Percentiles rank a stretch among this genome's conserved stretches.
Evolutionary conservation across 1,140 invertebrate genomes (phyloP).

Genomic region (Harlomillsia oculata): DNA sequence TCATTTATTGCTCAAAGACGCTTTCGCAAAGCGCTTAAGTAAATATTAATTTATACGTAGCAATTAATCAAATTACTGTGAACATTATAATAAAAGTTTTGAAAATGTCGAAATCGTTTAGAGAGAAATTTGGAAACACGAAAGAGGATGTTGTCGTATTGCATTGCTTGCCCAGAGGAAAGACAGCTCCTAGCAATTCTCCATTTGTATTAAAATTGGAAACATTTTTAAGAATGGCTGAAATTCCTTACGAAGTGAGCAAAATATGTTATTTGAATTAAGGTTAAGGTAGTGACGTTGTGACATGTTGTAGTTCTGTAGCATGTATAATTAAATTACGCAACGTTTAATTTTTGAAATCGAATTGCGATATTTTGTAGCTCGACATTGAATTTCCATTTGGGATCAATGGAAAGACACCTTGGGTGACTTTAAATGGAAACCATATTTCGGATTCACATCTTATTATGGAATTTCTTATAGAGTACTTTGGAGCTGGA

Average conservation of each 20-base stretch:
- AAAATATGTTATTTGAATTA: neutral
- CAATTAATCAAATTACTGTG: too few species aligned
- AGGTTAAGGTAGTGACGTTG: neutral
- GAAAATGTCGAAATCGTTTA: too few species aligned
- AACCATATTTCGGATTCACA: slow-evolving; percentile 39
- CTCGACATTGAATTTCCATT: slow-evolving; percentile 13
- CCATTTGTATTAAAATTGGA: slow-evolving; percentile 28
- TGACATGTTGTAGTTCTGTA: neutral
- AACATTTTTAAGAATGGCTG: slow-evolving; percentile 27
- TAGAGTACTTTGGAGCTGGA: neutral
- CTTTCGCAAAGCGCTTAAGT: too few species aligned
- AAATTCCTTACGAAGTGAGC: slow-evolving; percentile 31
- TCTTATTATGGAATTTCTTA: slow-evolving; percentile 23
- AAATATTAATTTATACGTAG: too few species aligned
- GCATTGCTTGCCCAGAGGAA: slow-evolving; percentile 7
- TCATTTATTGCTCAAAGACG: too few species aligned
- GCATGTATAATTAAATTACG: neutral
- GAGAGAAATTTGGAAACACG: slow-evolving; percentile 13
- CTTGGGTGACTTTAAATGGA: slow-evolving; percentile 42
- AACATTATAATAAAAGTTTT: too few species aligned
- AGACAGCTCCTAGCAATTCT: slow-evolving; percentile 16
- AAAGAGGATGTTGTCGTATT: slow-evolving; percentile 18
- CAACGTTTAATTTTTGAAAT: too few species aligned
- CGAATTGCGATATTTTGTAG: neutral
- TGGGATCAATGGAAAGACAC: slow-evolving; percentile 34